phyloP scores from a whole-genome alignment of 2,888 invertebrate species.

The Carcina quercana region DNA sequence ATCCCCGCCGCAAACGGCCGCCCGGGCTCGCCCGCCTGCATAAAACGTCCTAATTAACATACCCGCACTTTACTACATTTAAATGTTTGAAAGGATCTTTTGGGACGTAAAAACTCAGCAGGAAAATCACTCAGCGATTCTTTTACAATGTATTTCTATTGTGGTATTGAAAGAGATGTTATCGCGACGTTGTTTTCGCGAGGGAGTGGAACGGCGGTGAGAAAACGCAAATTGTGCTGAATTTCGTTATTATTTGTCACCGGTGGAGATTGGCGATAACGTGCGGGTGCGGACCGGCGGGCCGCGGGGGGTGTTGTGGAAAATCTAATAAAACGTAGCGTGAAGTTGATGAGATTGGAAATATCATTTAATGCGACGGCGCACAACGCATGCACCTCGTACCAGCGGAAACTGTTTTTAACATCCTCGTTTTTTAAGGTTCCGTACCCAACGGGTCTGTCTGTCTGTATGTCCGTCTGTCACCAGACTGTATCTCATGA shows the following conservation, averaged over 20 bases:
- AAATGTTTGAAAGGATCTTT: constrained; percentile 29
- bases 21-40: constrained; percentile 31
- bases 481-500: no score
- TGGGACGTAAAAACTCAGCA: constrained; percentile 3
- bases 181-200: constrained; percentile 30
- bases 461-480: no score
- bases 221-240: constrained; percentile 49
- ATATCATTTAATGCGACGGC: constrained; percentile 36
- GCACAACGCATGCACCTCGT: no score
- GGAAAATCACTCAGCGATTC: constrained; percentile 14
- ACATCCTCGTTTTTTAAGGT: no score
- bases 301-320: constrained; percentile 30
- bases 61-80: constrained; percentile 27
- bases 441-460: no score
- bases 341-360: constrained; percentile 40
- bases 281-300: constrained; percentile 8
- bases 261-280: constrained; percentile 45
- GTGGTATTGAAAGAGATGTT: constrained; percentile 36
- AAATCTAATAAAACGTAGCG: constrained; percentile 50
- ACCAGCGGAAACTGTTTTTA: no score
- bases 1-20: constrained; percentile 26
- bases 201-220: constrained; percentile 22
- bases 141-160: constrained; percentile 34
- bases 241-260: constrained; percentile 56
- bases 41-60: constrained; percentile 44